Evolutionary conservation across 53 echinoderm and acorn worm species (phyloP), one percentile per base, ranked within the genome.

Genomic region (Henricia sp.): DNA sequence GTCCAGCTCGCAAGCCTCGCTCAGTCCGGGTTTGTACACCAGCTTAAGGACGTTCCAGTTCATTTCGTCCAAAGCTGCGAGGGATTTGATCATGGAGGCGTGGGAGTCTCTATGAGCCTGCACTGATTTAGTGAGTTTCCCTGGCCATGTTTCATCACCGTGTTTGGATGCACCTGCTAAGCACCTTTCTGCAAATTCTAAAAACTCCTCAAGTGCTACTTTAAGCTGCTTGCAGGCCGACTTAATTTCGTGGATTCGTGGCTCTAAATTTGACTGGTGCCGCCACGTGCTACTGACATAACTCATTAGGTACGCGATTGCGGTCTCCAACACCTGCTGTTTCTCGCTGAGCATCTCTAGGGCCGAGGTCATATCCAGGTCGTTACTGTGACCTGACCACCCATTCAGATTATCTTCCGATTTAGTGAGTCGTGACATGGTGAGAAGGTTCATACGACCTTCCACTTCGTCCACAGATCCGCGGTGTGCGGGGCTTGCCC

Each of bases 271-370:
- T 14, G 72, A 82, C 57, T 88, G 83, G 23, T 90, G 85, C 24
- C 97, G 88, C 97, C 97, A 97, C 3, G 86, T 78, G 84, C 97
- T 97, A 78, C 97, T 92, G 46, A 97, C 97, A 65, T 94, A 97
- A 74, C 97, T 94, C 62, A 97, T 85, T 66, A 97, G 70, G 68
- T 97, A 91, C 21, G 97, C 90, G 6, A 90, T 73, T 13, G 93
- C 84, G 17, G 94, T 86, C 50, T 97, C 97, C 58, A 97, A 71
- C 11, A 85, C 82, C 50, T 97, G 97, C 69, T 94, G 94, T 53
- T 87, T 85, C 85, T 97, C 90, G 2, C 75, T 83, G 3, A 97
- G 63, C 58, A 92, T 86, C 48, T 97, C 97, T 75, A 89, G 88
- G n/a, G 97, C 94, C 72, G 94, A 92, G 55, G 94, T 92, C 37